A percentile compares a stretch with the other conserved stretches of the same genome.
phyloP scores from a whole-genome alignment of 2,797 vertebrate genomes.

The Neosilurus mollespiculum region DNA sequence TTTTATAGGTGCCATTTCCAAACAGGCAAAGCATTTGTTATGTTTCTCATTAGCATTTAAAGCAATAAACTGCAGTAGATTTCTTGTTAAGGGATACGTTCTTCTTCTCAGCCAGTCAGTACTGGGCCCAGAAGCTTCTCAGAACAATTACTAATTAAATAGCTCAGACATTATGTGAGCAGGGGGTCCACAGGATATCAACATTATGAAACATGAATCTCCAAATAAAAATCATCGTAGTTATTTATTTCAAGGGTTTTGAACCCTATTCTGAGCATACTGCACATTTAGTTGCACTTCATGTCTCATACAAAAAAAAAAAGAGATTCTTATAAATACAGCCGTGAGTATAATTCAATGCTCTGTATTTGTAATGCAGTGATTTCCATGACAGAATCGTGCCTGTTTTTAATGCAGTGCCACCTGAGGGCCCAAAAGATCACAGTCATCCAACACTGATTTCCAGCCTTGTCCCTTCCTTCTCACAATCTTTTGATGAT shows the following conservation, averaged over 20 bases:
- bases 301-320: too few relatives aligned
- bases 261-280: neutral
- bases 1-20: constrained; percentile 2
- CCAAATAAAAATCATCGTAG: neutral
- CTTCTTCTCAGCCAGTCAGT: neutral
- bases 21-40: constrained; percentile 19
- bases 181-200: neutral
- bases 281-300: neutral
- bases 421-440: too few relatives aligned
- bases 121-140: neutral
- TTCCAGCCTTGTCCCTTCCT: too few relatives aligned
- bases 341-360: neutral
- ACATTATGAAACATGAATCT: neutral
- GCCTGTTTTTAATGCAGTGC: too few relatives aligned
- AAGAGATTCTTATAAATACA: neutral
- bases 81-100: neutral
- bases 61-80: neutral
- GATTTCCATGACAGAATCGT: too few relatives aligned
- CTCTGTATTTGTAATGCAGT: too few relatives aligned
- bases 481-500: too few relatives aligned
- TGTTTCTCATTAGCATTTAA: constrained; percentile 10
- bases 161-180: neutral
- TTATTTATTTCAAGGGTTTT: neutral
- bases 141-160: constrained; percentile 11
- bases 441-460: too few relatives aligned